These are phyloP conservation scores for Platorchestia sp. DNA, from an alignment of 1,140 invertebrate genomes.

Conservation along the genomic window DNA sequence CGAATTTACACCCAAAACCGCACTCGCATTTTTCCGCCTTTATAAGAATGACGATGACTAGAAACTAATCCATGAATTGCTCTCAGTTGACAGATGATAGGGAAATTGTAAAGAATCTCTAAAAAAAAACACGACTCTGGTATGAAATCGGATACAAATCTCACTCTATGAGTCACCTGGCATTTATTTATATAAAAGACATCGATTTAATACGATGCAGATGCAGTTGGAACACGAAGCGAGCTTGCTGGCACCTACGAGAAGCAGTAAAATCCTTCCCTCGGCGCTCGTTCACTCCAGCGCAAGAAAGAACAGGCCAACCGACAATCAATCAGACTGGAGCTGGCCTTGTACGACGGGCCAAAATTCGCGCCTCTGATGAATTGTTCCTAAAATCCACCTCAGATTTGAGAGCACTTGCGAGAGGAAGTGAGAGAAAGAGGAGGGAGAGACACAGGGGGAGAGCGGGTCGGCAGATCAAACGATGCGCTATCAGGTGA, in stretches of 20 bases:
- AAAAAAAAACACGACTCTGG: not conserved
- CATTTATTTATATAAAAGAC: not conserved
- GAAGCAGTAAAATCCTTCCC: not conserved
- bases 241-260: not conserved
- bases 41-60: too few relatives aligned
- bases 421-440: not conserved
- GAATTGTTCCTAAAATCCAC: not conserved
- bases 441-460: too few relatives aligned
- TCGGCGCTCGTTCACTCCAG: not conserved
- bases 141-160: not conserved
- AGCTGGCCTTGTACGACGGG: not conserved
- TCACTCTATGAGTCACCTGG: not conserved
- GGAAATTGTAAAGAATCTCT: not conserved
- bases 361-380: conserved; percentile 42
- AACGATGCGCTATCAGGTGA: not conserved
- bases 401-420: not conserved
- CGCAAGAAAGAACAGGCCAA: not conserved
- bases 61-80: too few relatives aligned
- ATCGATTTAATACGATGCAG: not conserved
- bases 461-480: not conserved
- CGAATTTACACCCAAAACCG: too few relatives aligned
- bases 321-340: conserved; percentile 22
- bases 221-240: not conserved
- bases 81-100: not conserved
- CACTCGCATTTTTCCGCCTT: too few relatives aligned